Conservation (phyloP, 2,113 vertebrate species). For the Egretta garzetta region DNA sequence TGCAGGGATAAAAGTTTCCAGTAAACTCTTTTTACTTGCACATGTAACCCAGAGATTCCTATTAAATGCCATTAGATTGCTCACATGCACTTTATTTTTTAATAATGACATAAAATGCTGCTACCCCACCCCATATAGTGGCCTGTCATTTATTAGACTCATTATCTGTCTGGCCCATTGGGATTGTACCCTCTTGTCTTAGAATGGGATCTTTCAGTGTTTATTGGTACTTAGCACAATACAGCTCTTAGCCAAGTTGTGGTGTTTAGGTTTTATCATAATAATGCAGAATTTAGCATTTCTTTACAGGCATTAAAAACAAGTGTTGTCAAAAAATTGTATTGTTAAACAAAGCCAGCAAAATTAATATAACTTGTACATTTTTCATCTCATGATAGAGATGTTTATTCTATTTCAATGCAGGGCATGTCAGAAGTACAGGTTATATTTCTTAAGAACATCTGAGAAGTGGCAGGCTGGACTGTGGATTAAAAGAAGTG, state of each 20-base stretch:
- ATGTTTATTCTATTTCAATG: neutral
- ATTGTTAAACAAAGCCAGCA: neutral
- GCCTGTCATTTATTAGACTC: neutral
- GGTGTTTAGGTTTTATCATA: neutral
- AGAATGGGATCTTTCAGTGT: neutral
- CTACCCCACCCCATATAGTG: neutral
- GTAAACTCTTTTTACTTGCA: neutral
- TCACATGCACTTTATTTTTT: neutral
- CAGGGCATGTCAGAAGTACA: neutral
- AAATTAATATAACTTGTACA: neutral
- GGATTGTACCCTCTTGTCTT: neutral
- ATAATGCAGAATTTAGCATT: neutral
- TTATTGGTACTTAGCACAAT: neutral
- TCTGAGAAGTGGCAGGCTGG: neutral
- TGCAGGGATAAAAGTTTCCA: neutral
- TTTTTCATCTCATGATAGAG: neutral
- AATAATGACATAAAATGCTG: neutral
- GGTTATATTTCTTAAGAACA: neutral
- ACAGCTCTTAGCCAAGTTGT: neutral
- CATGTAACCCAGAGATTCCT: neutral
- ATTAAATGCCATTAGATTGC: neutral
- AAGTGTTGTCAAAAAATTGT: neutral
- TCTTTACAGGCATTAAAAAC: neutral
- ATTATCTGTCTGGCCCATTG: neutral
- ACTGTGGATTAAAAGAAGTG: neutral